phyloP scores from a whole-genome alignment of 2,888 invertebrate species.

The Ganaspis brasiliensis region DNA sequence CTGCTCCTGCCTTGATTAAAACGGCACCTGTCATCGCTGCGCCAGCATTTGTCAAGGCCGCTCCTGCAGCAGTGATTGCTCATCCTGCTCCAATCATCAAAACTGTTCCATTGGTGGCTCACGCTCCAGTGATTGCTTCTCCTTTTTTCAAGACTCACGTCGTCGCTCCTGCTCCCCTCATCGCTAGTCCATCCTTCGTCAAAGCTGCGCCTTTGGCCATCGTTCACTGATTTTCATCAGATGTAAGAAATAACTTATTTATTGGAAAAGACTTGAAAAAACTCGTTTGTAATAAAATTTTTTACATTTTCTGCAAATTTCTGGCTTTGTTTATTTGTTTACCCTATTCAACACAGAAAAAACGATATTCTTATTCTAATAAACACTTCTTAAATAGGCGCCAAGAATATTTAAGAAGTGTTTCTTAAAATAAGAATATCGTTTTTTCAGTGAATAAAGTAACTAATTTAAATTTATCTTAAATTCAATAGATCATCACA shows the following conservation, averaged over 20 bases:
- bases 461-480: no score
- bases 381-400: no score
- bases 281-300: constrained; percentile 27
- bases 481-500: no score
- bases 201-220: constrained; percentile 42
- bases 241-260: not conserved
- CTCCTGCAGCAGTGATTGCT: constrained; percentile 81
- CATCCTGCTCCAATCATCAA: constrained; percentile 61
- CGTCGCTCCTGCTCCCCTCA: constrained; percentile 70
- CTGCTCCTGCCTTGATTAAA: constrained; percentile 78
- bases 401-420: no score
- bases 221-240: constrained; percentile 28
- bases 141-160: constrained; percentile 50
- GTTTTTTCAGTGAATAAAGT: no score
- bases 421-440: no score
- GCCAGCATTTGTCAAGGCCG: constrained; percentile 66
- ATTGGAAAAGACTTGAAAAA: constrained; percentile 8
- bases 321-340: not conserved
- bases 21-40: constrained; percentile 81
- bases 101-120: constrained; percentile 69
- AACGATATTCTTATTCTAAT: not conserved
- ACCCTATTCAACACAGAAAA: not conserved
- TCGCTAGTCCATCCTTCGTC: constrained; percentile 73
- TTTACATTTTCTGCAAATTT: constrained; percentile 3
- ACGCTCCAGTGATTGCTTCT: constrained; percentile 48